These are phyloP conservation scores for Opisthocomus hoazin DNA, from an alignment of 2,113 vertebrate species.

Conservation along the genomic window DNA sequence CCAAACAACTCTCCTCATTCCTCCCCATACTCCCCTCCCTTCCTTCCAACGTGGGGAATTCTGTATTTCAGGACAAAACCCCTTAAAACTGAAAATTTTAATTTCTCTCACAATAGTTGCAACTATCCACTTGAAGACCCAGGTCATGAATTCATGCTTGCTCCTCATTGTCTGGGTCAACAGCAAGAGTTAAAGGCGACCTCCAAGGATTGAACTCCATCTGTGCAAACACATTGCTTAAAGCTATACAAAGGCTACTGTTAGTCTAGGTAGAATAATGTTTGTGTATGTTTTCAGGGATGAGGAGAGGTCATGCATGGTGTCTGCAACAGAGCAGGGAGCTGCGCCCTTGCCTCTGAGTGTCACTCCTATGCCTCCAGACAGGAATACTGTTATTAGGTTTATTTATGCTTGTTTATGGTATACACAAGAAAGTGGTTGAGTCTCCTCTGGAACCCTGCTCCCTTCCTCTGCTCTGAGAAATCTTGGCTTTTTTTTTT, in stretches of 20 bases:
- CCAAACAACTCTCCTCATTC: not conserved
- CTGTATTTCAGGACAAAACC: not conserved
- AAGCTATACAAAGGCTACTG: not conserved
- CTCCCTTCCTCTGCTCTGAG: not conserved
- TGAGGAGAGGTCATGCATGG: not conserved
- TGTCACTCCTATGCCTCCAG: not conserved
- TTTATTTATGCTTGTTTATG: not conserved
- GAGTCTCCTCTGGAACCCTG: not conserved
- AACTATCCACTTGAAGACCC: not conserved
- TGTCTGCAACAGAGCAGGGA: not conserved
- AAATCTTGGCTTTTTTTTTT: not conserved
- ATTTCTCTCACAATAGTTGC: not conserved
- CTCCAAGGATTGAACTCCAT: not conserved
- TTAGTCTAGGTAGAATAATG: not conserved
- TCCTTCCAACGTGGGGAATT: not conserved
- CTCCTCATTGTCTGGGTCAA: not conserved
- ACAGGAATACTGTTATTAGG: not conserved
- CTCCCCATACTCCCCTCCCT: not conserved
- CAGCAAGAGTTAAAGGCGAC: not conserved
- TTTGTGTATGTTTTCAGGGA: not conserved
- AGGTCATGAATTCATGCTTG: not conserved
- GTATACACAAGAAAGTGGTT: not conserved
- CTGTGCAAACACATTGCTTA: not conserved
- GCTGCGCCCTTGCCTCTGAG: not conserved
- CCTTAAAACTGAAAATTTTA: not conserved